Evolutionary conservation across 2,888 invertebrate genomes (phyloP).

Genomic region (Pecten maximus): DNA sequence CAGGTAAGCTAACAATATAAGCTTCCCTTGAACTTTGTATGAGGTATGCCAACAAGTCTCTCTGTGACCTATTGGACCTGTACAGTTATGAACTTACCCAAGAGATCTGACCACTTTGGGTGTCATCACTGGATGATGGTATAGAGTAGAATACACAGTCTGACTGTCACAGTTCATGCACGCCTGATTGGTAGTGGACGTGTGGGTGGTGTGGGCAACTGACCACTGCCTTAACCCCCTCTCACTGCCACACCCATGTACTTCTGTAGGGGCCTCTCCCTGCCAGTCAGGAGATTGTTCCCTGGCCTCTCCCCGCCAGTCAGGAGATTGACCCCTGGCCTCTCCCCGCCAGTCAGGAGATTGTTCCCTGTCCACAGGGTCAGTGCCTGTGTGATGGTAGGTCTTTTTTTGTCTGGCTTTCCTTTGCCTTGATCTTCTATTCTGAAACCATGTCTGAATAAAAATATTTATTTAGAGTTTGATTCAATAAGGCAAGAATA

Average conservation of each 20-base stretch:
- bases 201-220: not conserved
- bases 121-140: constrained; percentile 14
- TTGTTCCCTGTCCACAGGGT: not conserved
- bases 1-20: too few relatives aligned
- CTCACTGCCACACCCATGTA: not conserved
- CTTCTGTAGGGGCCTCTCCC: not conserved
- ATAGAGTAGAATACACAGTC: not conserved
- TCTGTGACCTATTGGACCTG: too few relatives aligned
- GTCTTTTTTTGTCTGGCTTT: not conserved
- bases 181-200: not conserved
- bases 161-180: not conserved
- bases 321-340: too few relatives aligned
- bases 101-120: not conserved
- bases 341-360: not conserved
- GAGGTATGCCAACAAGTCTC: too few relatives aligned
- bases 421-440: not conserved
- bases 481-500: too few relatives aligned
- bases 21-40: too few relatives aligned
- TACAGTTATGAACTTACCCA: not conserved
- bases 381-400: not conserved
- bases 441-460: constrained; percentile 33
- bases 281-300: not conserved
- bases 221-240: not conserved
- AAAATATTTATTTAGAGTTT: not conserved
- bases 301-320: too few relatives aligned